A percentile compares a stretch with the other conserved stretches of the same genome.
Conservation (phyloP, 1,140 invertebrate species). For the Spodoptera frugiperda region DNA sequence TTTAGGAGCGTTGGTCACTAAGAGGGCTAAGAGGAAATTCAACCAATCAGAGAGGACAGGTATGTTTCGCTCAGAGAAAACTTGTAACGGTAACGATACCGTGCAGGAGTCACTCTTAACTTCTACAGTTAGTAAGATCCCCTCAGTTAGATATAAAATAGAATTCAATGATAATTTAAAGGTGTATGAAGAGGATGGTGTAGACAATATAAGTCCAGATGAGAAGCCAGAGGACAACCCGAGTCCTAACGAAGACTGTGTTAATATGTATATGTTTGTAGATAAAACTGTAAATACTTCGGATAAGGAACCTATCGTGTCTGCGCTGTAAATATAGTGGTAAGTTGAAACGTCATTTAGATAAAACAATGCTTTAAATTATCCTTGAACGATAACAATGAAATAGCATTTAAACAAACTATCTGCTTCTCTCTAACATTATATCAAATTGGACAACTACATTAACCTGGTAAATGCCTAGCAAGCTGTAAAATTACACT, state of each 20-base stretch:
- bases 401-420: background rate
- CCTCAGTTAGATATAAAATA: slow-evolving; percentile 79
- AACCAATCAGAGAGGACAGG: slow-evolving; percentile 79
- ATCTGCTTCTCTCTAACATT: background rate
- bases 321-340: slow-evolving; percentile 72
- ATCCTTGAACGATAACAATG: background rate
- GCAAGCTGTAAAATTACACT: background rate
- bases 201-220: slow-evolving; percentile 79
- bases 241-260: slow-evolving; percentile 79
- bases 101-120: slow-evolving; percentile 90
- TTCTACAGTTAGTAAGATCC: slow-evolving; percentile 74
- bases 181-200: slow-evolving; percentile 67
- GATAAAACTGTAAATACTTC: slow-evolving; percentile 76
- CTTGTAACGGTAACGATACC: slow-evolving; percentile 91
- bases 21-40: slow-evolving; percentile 73
- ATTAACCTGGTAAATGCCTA: background rate
- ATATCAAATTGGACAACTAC: too few relatives aligned
- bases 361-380: background rate
- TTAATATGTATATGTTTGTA: slow-evolving; percentile 83
- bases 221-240: slow-evolving; percentile 75
- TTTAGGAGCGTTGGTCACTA: slow-evolving; percentile 86
- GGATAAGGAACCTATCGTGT: slow-evolving; percentile 81
- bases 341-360: slow-evolving; percentile 58
- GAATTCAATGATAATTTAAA: slow-evolving; percentile 77
- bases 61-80: slow-evolving; percentile 87